Evolutionary conservation across 2,888 invertebrate species (phyloP).

Genomic region (Pristionchus fissidentatus): DNA sequence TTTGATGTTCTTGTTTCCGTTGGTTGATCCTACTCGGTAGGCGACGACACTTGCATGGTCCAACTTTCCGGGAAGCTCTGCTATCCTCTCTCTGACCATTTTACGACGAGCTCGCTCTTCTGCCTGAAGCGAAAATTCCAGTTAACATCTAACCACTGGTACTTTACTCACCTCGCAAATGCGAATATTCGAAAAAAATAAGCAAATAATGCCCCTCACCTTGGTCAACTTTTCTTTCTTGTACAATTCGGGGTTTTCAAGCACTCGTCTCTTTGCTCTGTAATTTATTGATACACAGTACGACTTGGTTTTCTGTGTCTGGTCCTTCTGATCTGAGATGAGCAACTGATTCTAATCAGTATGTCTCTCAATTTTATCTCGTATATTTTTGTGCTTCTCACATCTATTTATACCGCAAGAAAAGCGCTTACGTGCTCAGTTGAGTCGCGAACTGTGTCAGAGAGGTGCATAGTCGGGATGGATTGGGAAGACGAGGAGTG

Average conservation of each 20-base stretch:
- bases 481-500: slow-evolving; percentile 55
- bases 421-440: slow-evolving; percentile 76
- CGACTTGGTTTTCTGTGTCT: no score
- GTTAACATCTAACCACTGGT: no score
- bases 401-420: slow-evolving; percentile 72
- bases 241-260: slow-evolving; percentile 88
- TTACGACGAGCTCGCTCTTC: slow-evolving; percentile 77
- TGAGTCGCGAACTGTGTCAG: slow-evolving; percentile 86
- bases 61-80: slow-evolving; percentile 87
- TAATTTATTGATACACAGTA: neutral
- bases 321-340: no score
- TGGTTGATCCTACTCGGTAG: slow-evolving; percentile 82
- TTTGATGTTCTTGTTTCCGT: neutral
- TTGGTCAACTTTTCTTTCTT: slow-evolving; percentile 68
- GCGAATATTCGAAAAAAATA: no score
- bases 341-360: no score
- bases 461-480: slow-evolving; percentile 81
- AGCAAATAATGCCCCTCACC: neutral
- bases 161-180: no score
- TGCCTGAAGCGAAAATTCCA: neutral
- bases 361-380: slow-evolving; percentile 24
- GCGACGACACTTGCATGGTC: slow-evolving; percentile 87
- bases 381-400: slow-evolving; percentile 74
- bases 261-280: slow-evolving; percentile 85
- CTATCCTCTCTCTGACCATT: slow-evolving; percentile 84